These are phyloP conservation scores for Chloroclysta siterata DNA, from an alignment of 2,888 invertebrate genomes.

Conservation along the genomic window DNA sequence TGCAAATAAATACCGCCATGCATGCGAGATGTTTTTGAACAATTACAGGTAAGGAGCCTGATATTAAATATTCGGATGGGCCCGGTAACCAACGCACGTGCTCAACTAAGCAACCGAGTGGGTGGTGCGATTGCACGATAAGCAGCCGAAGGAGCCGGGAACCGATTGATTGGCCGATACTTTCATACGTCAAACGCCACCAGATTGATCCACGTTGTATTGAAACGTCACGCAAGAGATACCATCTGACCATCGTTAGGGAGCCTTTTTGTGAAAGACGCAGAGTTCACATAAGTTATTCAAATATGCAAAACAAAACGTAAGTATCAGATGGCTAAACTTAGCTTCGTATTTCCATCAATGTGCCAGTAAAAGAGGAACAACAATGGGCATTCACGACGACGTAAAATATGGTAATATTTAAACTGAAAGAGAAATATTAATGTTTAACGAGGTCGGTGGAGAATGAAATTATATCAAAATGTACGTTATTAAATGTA, in stretches of 20 bases:
- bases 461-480: slow-evolving; percentile 58
- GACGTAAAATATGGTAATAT: slow-evolving; percentile 55
- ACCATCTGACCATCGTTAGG: slow-evolving; percentile 77
- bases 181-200: slow-evolving; percentile 53
- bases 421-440: slow-evolving; percentile 51
- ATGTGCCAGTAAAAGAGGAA: slow-evolving; percentile 61
- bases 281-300: slow-evolving; percentile 69
- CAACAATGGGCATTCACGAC: slow-evolving; percentile 64
- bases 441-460: slow-evolving; percentile 56
- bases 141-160: slow-evolving; percentile 44
- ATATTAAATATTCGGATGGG: slow-evolving; percentile 26
- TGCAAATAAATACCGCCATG: slow-evolving; percentile 37
- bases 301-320: slow-evolving; percentile 70
- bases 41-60: slow-evolving; percentile 20
- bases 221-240: slow-evolving; percentile 80
- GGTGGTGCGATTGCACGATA: slow-evolving; percentile 58
- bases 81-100: slow-evolving; percentile 46
- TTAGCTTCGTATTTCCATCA: slow-evolving; percentile 61
- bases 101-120: slow-evolving; percentile 48
- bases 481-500: slow-evolving; percentile 58
- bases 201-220: slow-evolving; percentile 76
- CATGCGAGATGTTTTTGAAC: slow-evolving; percentile 27
- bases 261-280: slow-evolving; percentile 58
- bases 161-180: slow-evolving; percentile 63
- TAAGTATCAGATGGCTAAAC: slow-evolving; percentile 69